Evolutionary conservation across 2,113 vertebrate species (phyloP), one percentile per base, ranked within the genome.

Genomic region (Platichthys stellatus): DNA sequence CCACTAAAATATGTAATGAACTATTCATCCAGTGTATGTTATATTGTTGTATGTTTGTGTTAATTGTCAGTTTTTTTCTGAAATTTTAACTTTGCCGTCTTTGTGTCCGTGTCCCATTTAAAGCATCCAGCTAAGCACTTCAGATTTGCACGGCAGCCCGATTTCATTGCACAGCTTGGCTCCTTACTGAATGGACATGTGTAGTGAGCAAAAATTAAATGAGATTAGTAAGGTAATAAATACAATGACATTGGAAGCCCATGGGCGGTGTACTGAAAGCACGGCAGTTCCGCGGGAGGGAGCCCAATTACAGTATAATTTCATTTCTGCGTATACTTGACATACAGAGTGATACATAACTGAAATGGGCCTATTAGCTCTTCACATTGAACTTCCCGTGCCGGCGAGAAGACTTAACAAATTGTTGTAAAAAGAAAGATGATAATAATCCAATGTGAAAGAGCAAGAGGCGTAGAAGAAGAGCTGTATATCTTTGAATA

Each of bases 161-260:
- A 62, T 82, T 77, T 84, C 69, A 82, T 70, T 64, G 65, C 84
- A 53, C 66, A 70, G 82, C 69, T 70, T 79, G 72, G 72, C 18
- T 11, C 74, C 23, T 15, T 73, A 21, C 69, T 74, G 57, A 86
- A 76, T 63, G 65, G 85, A 66, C 59, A 17, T 51, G 71, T 74
- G 70, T 2, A 63, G 20, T 66, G 67, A 62, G 40, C 49, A 76
- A 73, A 82, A 78, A 76, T 62, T 84, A 53, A 84, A 64, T 63
- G 56, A 54, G 76, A 89, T 83, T 71, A 81, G 80, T 79, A 59
- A 81, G 59, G 59, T 78, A 82, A 82, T 80, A 76, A 89, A 90
- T 81, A 82, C 69, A 83, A 59, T 82, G 78, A 69, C 75, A 80
- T 71, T 57, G 54, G 53, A 72, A 74, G 78, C 73, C 78, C 85